Conservation (phyloP, 2,888 invertebrate genomes). For the Lissocephala sabroskyi region DNA sequence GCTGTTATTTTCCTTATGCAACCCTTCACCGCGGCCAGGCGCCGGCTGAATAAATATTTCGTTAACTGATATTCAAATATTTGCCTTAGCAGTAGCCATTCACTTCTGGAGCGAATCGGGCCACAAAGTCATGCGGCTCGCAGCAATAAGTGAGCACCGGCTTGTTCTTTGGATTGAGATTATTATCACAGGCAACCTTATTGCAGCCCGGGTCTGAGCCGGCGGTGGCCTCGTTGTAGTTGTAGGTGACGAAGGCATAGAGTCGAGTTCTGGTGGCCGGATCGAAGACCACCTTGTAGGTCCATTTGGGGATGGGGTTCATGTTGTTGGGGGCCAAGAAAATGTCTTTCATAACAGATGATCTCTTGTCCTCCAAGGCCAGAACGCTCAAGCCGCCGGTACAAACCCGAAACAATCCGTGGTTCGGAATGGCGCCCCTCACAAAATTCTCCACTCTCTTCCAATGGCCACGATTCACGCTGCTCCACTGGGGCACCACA, state of each 20-base stretch:
- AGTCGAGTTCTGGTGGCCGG: neutral
- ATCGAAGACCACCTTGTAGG: conserved; percentile 15
- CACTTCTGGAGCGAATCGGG: too few species aligned
- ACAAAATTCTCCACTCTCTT: conserved; percentile 71
- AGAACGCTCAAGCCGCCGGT: conserved; percentile 13
- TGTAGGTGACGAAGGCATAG: conserved; percentile 12
- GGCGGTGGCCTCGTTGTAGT: too few species aligned
- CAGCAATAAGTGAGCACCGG: too few species aligned
- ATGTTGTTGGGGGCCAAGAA: neutral
- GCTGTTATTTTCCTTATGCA: too few species aligned
- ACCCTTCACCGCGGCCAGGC: too few species aligned
- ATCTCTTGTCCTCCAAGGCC: neutral
- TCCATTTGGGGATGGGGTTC: conserved; percentile 20
- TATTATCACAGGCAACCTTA: too few species aligned
- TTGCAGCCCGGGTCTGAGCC: too few species aligned
- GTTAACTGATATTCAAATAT: too few species aligned
- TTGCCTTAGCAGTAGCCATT: too few species aligned
- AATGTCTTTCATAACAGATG: neutral
- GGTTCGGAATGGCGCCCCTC: neutral
- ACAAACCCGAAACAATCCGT: neutral
- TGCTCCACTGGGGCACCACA: conserved; percentile 73
- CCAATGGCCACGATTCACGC: conserved; percentile 76
- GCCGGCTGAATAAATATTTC: too few species aligned
- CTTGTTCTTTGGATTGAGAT: too few species aligned
- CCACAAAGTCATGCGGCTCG: too few species aligned